Percentiles rank a stretch among this genome's conserved stretches.
phyloP scores from a whole-genome alignment of 2,888 invertebrate species.

The Neoitamus cyanurus region DNA sequence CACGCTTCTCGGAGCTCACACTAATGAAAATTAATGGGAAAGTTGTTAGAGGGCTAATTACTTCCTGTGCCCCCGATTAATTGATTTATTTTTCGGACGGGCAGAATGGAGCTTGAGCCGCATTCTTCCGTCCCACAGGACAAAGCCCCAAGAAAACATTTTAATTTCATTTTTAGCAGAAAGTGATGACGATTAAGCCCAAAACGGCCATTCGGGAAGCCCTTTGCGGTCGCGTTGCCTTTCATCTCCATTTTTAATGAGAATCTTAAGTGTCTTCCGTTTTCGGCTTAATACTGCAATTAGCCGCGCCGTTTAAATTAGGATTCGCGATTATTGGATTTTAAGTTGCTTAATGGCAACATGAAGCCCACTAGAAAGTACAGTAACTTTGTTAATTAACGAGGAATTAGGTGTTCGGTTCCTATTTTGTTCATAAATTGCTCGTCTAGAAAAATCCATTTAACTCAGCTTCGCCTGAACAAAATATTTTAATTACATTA shows the following conservation, averaged over 20 bases:
- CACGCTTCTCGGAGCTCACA: not conserved
- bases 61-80: slow-evolving; percentile 6
- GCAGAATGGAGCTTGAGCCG: not conserved
- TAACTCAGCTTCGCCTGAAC: not conserved
- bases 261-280: not conserved
- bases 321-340: not conserved
- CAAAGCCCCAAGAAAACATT: not conserved
- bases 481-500: not conserved
- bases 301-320: not conserved
- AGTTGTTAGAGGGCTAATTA: slow-evolving; percentile 45
- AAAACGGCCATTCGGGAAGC: not conserved
- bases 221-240: not conserved
- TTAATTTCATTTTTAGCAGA: slow-evolving; percentile 18
- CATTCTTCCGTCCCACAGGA: not conserved
- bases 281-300: slow-evolving; percentile 16
- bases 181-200: not conserved
- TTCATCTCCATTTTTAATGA: slow-evolving; percentile 9
- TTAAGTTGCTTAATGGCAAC: not conserved
- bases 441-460: not conserved
- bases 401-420: not conserved
- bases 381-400: not conserved
- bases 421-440: not conserved
- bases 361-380: not conserved
- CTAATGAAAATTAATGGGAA: slow-evolving; percentile 47
- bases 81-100: slow-evolving; percentile 34